A percentile compares a stretch with the other conserved stretches of the same genome.
Conservation (phyloP, 1,140 invertebrate species). For the Acromyrmex charruanus region DNA sequence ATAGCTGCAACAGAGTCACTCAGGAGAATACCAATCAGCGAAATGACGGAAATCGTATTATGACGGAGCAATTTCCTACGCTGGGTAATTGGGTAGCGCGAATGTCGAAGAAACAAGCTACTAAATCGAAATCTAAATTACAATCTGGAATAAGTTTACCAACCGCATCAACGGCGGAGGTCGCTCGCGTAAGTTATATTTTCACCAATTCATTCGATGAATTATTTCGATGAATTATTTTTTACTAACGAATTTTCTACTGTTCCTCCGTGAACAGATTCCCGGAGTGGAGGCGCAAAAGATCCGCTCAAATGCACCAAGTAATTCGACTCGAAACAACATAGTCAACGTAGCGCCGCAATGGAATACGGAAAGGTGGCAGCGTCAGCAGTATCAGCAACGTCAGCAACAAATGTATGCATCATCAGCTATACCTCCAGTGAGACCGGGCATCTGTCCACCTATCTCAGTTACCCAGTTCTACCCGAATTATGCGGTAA, state of each 20-base stretch:
- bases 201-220: background rate
- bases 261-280: conserved; percentile 27
- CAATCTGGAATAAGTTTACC: conserved; percentile 39
- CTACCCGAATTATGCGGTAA: conserved; percentile 79
- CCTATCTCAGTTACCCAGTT: conserved; percentile 71
- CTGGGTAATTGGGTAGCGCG: conserved; percentile 80
- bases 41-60: conserved; percentile 44
- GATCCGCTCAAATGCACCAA: conserved; percentile 23
- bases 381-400: conserved; percentile 62
- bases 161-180: conserved; percentile 27
- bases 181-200: conserved; percentile 27
- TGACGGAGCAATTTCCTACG: conserved; percentile 82
- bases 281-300: conserved; percentile 62
- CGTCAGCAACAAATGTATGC: conserved; percentile 64
- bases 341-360: conserved; percentile 68
- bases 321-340: conserved; percentile 67
- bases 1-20: conserved; percentile 21
- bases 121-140: conserved; percentile 62
- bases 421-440: conserved; percentile 36
- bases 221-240: background rate
- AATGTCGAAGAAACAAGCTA: conserved; percentile 70
- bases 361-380: conserved; percentile 71
- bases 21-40: conserved; percentile 5
- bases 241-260: background rate
- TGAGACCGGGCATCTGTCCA: conserved; percentile 67